Percentiles rank a stretch among this genome's conserved stretches.
Conservation (phyloP, 1,140 invertebrate species). For the Zophobas atratus region DNA sequence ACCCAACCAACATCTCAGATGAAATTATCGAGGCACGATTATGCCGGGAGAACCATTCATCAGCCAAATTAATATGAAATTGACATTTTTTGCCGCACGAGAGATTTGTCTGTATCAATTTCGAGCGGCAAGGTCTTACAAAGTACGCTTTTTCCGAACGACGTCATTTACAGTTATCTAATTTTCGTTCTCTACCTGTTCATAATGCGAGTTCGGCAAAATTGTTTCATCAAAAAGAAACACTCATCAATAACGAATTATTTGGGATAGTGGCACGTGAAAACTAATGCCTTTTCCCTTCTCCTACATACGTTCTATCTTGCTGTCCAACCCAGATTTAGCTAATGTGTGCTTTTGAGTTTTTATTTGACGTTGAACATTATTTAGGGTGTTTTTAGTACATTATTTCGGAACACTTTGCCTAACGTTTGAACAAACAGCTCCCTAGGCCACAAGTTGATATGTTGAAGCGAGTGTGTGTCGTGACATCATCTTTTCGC, state of each 20-base stretch:
- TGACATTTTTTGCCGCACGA: constrained; percentile 6
- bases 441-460: constrained; percentile 24
- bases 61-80: constrained; percentile 14
- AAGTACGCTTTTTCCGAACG: constrained; percentile 4
- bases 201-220: not conserved
- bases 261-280: not conserved
- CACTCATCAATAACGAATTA: constrained; percentile 5
- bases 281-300: constrained; percentile 2
- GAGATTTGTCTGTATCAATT: constrained; percentile 22
- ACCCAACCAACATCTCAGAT: no score
- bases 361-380: constrained; percentile 36
- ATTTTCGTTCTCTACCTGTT: constrained; percentile 18
- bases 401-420: constrained; percentile 21
- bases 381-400: constrained; percentile 37
- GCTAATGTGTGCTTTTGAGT: constrained; percentile 15
- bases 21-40: not conserved
- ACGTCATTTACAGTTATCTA: constrained; percentile 27
- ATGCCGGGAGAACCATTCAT: constrained; percentile 1
- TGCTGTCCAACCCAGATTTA: constrained; percentile 3
- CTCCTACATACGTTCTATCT: constrained; percentile 6
- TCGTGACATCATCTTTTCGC: constrained; percentile 27
- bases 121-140: not conserved
- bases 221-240: not conserved
- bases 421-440: constrained; percentile 21
- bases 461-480: constrained; percentile 18